Base-by-base conservation (phyloP, 2,797 vertebrate genomes). In the Diplodus puntazzo region DNA sequence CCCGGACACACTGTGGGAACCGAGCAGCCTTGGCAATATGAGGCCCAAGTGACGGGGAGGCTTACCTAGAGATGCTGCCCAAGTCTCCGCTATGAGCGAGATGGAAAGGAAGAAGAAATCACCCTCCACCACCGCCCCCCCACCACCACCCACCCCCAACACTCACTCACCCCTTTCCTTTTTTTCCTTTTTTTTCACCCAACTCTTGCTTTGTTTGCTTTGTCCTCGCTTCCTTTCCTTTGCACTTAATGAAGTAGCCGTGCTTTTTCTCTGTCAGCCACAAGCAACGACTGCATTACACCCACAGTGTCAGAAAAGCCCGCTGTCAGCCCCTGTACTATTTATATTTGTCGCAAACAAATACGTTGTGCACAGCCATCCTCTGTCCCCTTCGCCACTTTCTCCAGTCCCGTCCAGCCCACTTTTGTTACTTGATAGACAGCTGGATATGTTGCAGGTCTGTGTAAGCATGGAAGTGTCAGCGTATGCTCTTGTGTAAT, bases 241-340 rank as follows among this genome's bases (percentile, higher is more conserved):
- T 89, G 78, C 90, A 81, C 87, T 94, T 93, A 91, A 94, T 94
- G 93, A 95, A 94, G 92, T 94, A 91, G 93, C 91, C 61, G 75
- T 83, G 76, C 75, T 86, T 93, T 90, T 88, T 75, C 86, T 84
- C 86, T 68, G 87, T 87, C 87, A 69, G 75, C 84, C 82, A 73
- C 70, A 89, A 88, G 84, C 82, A 75, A 72, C 13, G 55, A 70
- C 86, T 76, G 80, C 76, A 69, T 83, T 73, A 86, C 79, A 85
- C 65, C 70, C 82, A 65, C 66, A 48, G 69, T 77, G 80, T 88
- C 77, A 69, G 67, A 63, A 65, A 65, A 81, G 84, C 74, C 74
- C 53, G 54, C 87, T 58, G 75, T 87, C 79, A 88, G 83, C 83
- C 84, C 18, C 11, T 60, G 61, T 42, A 79, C 84, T 91, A 75